Evolutionary conservation across 2,888 invertebrate species (phyloP).

Genomic region (Cheiracanthium punctorium): DNA sequence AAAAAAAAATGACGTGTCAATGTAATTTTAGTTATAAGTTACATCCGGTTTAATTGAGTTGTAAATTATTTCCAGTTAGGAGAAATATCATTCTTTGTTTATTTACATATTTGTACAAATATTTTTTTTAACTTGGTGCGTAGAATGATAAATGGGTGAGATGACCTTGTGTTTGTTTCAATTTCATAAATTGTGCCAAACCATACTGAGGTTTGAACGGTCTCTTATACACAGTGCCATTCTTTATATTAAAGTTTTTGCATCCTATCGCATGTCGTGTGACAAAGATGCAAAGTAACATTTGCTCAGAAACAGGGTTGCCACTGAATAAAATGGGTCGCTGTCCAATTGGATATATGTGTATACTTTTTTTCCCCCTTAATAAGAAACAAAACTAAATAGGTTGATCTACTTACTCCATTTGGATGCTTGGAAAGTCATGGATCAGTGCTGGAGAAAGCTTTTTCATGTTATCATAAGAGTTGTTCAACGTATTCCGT

Average conservation of each 20-base stretch:
- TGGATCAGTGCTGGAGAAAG: no score
- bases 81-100: not conserved
- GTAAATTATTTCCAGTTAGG: not conserved
- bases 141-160: not conserved
- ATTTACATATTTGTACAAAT: conserved; percentile 17
- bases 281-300: conserved; percentile 2
- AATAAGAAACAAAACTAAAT: no score
- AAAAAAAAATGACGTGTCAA: not conserved
- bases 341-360: no score
- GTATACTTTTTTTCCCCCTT: no score
- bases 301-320: conserved; percentile 14
- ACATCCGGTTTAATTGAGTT: no score
- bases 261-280: not conserved
- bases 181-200: conserved; percentile 10
- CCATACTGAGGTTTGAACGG: not conserved
- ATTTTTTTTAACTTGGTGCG: not conserved
- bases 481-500: no score
- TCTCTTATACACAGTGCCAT: conserved; percentile 14
- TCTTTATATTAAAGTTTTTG: conserved; percentile 19
- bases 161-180: not conserved
- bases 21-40: not conserved
- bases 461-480: no score
- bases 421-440: no score
- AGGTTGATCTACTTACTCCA: no score
- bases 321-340: no score